These are phyloP conservation scores for Cochlearius cochlearius DNA, from an alignment of 2,113 vertebrate species.

Conservation along the genomic window DNA sequence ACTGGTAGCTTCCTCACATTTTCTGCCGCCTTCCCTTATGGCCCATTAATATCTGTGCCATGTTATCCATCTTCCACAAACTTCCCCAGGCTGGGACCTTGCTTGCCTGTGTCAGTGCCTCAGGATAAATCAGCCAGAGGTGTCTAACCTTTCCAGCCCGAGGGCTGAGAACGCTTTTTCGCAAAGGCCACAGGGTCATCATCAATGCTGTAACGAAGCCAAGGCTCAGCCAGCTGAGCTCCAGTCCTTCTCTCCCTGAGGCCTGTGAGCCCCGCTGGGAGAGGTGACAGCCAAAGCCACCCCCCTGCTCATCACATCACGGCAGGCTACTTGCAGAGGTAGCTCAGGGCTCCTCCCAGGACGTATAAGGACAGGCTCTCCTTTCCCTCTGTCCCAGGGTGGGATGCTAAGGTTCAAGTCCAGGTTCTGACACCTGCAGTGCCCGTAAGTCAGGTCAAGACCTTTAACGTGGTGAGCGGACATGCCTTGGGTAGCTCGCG, in stretches of 20 bases:
- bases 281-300: neutral
- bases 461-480: fast-evolving
- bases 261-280: neutral
- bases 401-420: neutral
- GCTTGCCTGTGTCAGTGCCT: neutral
- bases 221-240: slow-evolving; percentile 33
- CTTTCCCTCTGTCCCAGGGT: neutral
- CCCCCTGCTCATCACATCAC: neutral
- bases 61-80: slow-evolving; percentile 17
- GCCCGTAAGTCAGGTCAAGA: fast-evolving
- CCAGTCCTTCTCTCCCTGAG: neutral
- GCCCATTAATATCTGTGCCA: neutral
- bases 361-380: neutral
- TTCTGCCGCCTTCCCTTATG: neutral
- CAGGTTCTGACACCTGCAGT: neutral
- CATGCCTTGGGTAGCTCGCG: fast-evolving
- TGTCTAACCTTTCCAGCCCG: neutral
- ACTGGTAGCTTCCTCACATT: neutral
- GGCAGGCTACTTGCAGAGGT: neutral
- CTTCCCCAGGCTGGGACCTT: neutral
- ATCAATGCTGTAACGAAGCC: neutral
- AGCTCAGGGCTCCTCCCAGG: neutral
- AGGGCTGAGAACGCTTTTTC: neutral
- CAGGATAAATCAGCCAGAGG: slow-evolving; percentile 24
- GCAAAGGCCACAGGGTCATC: slow-evolving; percentile 10